These are phyloP conservation scores for Ectropis crepuscularia DNA, from an alignment of 2,888 invertebrate species.

Conservation along the genomic window DNA sequence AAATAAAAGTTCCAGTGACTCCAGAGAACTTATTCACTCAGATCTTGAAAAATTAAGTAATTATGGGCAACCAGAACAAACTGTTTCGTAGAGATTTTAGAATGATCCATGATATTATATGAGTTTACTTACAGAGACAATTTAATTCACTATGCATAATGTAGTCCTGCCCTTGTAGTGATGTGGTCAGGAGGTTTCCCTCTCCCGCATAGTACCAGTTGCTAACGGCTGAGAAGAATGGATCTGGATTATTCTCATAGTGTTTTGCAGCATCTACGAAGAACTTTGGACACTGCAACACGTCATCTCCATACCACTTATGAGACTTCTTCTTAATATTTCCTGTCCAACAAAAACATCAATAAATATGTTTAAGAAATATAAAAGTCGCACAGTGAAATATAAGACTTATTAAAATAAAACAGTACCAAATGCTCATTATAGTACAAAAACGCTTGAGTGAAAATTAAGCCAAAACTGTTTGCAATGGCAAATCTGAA, in stretches of 20 bases:
- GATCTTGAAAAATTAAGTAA: no score
- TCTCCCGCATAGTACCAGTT: constrained; percentile 80
- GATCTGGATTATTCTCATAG: constrained; percentile 70
- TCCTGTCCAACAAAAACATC: constrained; percentile 9
- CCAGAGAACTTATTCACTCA: no score
- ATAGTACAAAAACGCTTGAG: no score
- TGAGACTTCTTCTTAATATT: constrained; percentile 29
- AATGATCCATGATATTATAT: not conserved
- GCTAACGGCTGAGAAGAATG: constrained; percentile 64
- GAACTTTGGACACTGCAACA: constrained; percentile 66
- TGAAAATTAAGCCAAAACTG: no score
- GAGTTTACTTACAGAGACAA: constrained; percentile 67
- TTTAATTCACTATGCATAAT: constrained; percentile 69
- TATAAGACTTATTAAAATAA: no score
- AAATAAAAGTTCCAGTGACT: no score
- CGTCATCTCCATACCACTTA: constrained; percentile 64
- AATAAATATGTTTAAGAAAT: not conserved
- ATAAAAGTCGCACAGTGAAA: not conserved
- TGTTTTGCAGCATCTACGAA: constrained; percentile 66
- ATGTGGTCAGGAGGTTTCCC: constrained; percentile 67
- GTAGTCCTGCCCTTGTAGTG: constrained; percentile 62
- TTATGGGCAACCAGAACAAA: no score
- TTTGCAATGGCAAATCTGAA: no score
- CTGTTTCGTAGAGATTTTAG: no score
- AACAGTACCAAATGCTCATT: no score